Conservation (phyloP, 2,888 invertebrate genomes). For the Autographa pulchrina region DNA sequence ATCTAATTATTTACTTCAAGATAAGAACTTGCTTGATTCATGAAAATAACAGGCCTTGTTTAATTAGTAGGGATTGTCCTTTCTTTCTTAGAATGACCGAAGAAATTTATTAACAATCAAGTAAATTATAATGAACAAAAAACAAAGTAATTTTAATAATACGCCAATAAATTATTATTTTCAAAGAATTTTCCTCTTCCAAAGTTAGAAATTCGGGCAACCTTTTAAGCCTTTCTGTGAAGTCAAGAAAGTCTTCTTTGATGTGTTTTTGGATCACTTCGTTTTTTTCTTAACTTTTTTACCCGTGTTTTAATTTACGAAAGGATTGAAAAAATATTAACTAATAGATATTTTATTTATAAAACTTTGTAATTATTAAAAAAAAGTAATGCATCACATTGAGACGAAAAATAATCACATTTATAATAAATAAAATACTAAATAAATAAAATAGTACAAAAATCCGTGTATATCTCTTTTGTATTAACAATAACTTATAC, state of each 20-base stretch:
- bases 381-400: too few species aligned
- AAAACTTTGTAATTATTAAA: too few species aligned
- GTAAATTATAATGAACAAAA: conserved; percentile 16
- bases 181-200: conserved; percentile 30
- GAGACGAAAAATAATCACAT: too few species aligned
- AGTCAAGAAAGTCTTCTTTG: conserved; percentile 21
- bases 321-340: too few species aligned
- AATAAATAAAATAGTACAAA: too few species aligned
- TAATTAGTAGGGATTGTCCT: not conserved
- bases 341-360: too few species aligned
- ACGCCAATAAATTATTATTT: conserved; percentile 38
- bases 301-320: conserved; percentile 8
- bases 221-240: conserved; percentile 33
- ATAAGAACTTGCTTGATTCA: too few species aligned
- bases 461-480: too few species aligned
- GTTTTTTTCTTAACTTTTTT: conserved; percentile 33
- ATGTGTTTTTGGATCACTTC: conserved; percentile 21
- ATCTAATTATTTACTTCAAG: too few species aligned
- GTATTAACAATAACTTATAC: too few species aligned
- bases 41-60: too few species aligned
- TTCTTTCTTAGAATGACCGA: not conserved
- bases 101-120: not conserved
- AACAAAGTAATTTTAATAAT: conserved; percentile 37
- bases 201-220: conserved; percentile 38
- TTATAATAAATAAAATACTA: too few species aligned